These are phyloP conservation scores for Corythornis cristatus DNA, from an alignment of 2,113 vertebrate genomes.

Conservation along the genomic window DNA sequence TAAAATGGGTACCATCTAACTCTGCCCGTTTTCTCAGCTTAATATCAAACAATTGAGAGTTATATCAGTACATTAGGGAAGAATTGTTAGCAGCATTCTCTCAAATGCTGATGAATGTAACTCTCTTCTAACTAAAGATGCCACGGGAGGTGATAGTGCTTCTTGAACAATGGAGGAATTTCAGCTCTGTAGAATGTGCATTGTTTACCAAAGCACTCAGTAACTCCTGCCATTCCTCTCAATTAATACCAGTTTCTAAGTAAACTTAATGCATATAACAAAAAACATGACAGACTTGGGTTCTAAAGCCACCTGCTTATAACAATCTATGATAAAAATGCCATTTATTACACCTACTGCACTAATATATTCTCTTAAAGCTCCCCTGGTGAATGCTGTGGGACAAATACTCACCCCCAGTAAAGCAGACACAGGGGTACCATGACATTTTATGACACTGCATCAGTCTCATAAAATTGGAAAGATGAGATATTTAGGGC, in stretches of 20 bases:
- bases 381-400: background rate
- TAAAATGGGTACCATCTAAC: conserved; percentile 73
- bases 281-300: background rate
- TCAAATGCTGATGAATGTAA: conserved; percentile 66
- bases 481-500: background rate
- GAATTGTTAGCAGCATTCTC: conserved; percentile 74
- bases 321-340: background rate
- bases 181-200: conserved; percentile 22
- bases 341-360: background rate
- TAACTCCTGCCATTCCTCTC: conserved; percentile 52
- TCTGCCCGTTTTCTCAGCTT: conserved; percentile 62
- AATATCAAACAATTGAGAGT: conserved; percentile 76
- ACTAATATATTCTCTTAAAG: background rate
- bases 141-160: conserved; percentile 5
- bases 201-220: conserved; percentile 56
- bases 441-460: too few relatives aligned
- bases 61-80: conserved; percentile 72
- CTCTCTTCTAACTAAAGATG: conserved; percentile 49
- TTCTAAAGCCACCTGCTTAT: background rate
- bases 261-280: background rate
- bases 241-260: conserved; percentile 44
- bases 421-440: background rate
- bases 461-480: background rate
- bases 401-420: background rate
- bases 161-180: conserved; percentile 61